A percentile compares a stretch with the other conserved stretches of the same genome.
These are phyloP conservation scores for Artibeus jamaicensis DNA, from an alignment of 2,797 vertebrate species.

Conservation along the genomic window DNA sequence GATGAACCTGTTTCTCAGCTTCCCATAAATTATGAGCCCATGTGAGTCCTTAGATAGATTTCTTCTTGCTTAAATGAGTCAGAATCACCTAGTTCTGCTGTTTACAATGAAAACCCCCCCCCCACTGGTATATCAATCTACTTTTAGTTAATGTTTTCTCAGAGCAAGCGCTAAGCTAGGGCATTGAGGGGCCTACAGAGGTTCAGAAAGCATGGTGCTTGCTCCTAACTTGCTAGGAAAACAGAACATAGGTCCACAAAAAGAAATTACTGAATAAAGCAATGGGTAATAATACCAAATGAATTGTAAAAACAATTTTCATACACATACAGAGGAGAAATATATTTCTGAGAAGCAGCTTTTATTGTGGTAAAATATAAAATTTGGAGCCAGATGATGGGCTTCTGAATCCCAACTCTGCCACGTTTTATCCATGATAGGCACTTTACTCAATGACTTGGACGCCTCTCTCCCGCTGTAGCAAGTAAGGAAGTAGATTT, in stretches of 20 bases:
- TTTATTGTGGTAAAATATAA: background rate
- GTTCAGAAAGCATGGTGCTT: background rate
- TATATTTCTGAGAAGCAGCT: background rate
- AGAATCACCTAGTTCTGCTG: background rate
- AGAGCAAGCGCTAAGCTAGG: background rate
- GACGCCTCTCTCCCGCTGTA: background rate
- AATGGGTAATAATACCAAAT: background rate
- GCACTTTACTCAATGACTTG: background rate
- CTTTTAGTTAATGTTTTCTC: conserved; percentile 20
- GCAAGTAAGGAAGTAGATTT: background rate
- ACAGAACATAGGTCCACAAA: background rate
- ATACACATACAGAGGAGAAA: background rate
- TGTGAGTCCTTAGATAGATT: background rate
- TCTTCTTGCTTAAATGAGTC: background rate
- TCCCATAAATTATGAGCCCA: background rate
- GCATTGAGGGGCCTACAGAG: background rate
- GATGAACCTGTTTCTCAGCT: background rate
- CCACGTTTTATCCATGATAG: background rate
- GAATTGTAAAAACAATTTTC: background rate
- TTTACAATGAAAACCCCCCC: background rate
- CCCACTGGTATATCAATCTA: background rate
- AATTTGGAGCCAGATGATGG: background rate
- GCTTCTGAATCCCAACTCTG: background rate
- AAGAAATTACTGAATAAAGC: background rate
- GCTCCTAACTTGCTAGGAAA: background rate